Evolutionary conservation across 2,888 invertebrate genomes (phyloP).

Genomic region (Folsomia candida): DNA sequence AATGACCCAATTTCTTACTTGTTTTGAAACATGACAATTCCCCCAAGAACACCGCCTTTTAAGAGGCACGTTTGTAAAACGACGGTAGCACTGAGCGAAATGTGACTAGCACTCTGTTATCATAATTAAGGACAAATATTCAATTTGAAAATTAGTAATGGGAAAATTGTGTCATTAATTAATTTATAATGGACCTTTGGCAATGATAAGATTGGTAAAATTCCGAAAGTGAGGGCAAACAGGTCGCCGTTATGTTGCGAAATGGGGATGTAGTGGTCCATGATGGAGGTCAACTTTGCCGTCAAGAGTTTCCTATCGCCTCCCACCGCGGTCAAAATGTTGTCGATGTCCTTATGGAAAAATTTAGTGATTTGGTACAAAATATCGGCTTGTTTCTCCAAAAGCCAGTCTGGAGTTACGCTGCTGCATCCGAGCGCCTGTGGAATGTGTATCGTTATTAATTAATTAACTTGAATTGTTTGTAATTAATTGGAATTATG

Average conservation of each 20-base stretch:
- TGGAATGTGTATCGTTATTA: not conserved
- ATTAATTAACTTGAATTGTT: constrained; percentile 10
- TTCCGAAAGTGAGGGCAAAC: constrained; percentile 63
- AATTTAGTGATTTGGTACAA: constrained; percentile 75
- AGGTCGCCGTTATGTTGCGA: constrained; percentile 78
- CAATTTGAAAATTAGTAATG: constrained; percentile 1
- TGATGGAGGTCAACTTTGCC: constrained; percentile 77
- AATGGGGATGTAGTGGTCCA: constrained; percentile 85
- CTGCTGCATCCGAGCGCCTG: constrained; percentile 85
- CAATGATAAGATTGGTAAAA: constrained; percentile 74
- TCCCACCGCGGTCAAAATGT: constrained; percentile 63
- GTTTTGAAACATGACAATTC: constrained; percentile 81
- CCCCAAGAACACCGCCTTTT: constrained; percentile 75
- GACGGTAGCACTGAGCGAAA: constrained; percentile 83
- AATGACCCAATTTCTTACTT: constrained; percentile 63
- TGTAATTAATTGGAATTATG: not conserved
- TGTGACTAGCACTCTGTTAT: constrained; percentile 74
- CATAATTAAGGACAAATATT: not conserved
- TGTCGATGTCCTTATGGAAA: constrained; percentile 79
- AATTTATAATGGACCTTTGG: constrained; percentile 65
- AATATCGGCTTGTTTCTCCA: constrained; percentile 73
- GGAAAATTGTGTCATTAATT: not conserved
- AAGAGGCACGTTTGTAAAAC: constrained; percentile 79
- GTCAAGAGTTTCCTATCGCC: constrained; percentile 62
- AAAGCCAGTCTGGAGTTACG: constrained; percentile 77